A percentile compares a stretch with the other conserved stretches of the same genome.
Conservation (phyloP, 2,113 vertebrate genomes). For the Brevimyrus niger region DNA sequence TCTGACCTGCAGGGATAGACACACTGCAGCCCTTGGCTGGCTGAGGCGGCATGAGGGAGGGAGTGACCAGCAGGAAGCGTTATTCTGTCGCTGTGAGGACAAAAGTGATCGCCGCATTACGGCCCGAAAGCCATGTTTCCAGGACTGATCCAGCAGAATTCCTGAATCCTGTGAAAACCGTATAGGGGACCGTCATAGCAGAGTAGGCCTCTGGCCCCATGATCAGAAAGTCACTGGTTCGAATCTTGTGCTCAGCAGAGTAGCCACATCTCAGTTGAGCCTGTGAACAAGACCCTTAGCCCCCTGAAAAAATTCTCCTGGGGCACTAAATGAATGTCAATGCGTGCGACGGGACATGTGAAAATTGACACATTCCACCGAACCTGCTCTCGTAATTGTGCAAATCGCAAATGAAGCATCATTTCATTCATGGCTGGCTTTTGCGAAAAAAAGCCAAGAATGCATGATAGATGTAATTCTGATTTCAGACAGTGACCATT, state of each 20-base stretch:
- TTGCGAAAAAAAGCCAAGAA: not conserved
- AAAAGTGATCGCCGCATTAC: not conserved
- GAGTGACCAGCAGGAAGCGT: not conserved
- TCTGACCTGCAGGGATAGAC: not conserved
- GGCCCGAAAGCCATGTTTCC: not conserved
- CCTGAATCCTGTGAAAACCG: not conserved
- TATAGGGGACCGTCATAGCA: not conserved
- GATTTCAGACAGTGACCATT: not conserved
- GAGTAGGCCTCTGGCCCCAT: not conserved
- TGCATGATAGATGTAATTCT: not conserved
- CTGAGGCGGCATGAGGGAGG: not conserved
- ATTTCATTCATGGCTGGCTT: not conserved
- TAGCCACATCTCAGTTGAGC: not conserved
- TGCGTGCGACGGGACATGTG: not conserved
- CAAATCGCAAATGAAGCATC: not conserved
- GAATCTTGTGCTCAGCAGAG: not conserved
- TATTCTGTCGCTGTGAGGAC: not conserved
- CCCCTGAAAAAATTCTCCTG: not conserved
- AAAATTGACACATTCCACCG: not conserved
- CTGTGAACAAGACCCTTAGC: not conserved
- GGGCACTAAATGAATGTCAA: not conserved
- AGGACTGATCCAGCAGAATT: not conserved
- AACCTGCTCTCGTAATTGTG: not conserved
- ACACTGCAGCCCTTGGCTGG: not conserved
- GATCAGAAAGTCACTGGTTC: not conserved